A percentile compares a stretch with the other conserved stretches of the same genome.
Conservation (phyloP, 2,797 vertebrate species). For the Rhynchotus rufescens region DNA sequence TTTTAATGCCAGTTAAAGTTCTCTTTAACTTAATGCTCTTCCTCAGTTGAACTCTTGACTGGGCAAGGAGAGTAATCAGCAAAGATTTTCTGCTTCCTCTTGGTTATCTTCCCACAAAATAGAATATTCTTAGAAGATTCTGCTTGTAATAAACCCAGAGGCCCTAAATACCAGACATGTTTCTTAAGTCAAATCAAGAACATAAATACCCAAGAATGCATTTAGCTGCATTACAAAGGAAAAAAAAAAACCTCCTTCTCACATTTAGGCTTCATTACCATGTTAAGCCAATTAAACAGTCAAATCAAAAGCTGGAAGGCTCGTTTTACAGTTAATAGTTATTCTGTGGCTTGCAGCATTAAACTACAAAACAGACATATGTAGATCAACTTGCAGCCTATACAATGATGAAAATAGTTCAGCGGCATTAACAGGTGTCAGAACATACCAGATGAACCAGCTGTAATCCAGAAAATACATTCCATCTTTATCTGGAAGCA, state of each 20-base stretch:
- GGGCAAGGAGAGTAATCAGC: neutral
- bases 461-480: neutral
- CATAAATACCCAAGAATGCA: neutral
- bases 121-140: neutral
- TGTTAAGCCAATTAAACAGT: neutral
- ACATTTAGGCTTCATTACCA: neutral
- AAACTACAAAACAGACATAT: slow-evolving; percentile 3
- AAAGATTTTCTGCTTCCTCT: neutral
- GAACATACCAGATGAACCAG: neutral
- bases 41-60: neutral
- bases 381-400: neutral
- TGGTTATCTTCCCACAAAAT: neutral
- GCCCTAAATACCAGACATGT: neutral
- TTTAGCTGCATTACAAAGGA: neutral
- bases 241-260: neutral
- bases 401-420: accelerated
- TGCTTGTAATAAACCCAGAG: neutral
- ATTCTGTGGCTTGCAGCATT: slow-evolving; percentile 22
- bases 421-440: neutral
- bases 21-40: neutral
- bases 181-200: neutral
- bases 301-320: slow-evolving; percentile 1
- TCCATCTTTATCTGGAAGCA: neutral
- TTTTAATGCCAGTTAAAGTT: neutral
- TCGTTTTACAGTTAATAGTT: neutral